A percentile compares a stretch with the other conserved stretches of the same genome.
Evolutionary conservation across 2,113 vertebrate species (phyloP).

Genomic region (Morone saxatilis): DNA sequence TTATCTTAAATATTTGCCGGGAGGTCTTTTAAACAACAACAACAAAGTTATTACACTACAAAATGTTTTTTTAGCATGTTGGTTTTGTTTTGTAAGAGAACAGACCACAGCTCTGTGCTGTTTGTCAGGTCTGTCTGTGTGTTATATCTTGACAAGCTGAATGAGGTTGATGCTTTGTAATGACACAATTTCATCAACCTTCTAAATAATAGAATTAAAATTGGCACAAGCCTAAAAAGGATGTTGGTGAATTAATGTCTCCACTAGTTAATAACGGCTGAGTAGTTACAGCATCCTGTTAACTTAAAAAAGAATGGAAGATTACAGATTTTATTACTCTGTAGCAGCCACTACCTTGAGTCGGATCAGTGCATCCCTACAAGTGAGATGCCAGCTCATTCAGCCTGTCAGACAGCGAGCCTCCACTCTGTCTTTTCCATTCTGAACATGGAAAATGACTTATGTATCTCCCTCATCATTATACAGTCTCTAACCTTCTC

Average conservation of each 20-base stretch:
- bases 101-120: no score
- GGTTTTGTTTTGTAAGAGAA: no score
- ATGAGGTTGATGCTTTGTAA: background rate
- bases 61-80: no score
- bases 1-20: no score
- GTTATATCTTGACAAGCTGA: no score
- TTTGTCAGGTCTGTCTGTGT: no score
- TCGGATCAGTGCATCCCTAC: background rate
- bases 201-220: background rate
- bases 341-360: background rate
- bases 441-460: slow-evolving; percentile 6
- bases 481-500: slow-evolving; percentile 25
- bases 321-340: background rate
- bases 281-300: background rate
- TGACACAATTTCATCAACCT: background rate
- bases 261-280: background rate
- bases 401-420: background rate
- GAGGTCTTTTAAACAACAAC: no score
- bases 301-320: no score
- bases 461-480: slow-evolving; percentile 18
- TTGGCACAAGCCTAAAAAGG: background rate
- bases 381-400: background rate
- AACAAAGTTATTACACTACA: no score
- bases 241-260: background rate
- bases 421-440: slow-evolving; percentile 4